Percentiles rank a stretch among this genome's conserved stretches.
phyloP scores from a whole-genome alignment of 2,797 vertebrate genomes.

The Lycodopsis pacificus region DNA sequence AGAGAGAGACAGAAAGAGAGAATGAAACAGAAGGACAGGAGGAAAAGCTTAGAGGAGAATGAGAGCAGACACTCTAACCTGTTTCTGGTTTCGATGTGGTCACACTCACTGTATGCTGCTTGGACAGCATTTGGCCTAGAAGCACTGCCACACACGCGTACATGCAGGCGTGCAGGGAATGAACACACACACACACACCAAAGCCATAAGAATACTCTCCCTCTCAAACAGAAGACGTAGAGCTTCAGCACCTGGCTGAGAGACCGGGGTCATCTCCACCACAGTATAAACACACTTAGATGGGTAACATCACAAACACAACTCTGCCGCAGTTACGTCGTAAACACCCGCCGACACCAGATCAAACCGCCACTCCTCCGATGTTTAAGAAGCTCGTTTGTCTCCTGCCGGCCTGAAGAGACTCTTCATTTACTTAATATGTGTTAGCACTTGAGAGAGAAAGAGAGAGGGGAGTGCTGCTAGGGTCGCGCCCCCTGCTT shows the following conservation, averaged over 20 bases:
- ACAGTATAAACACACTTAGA: slow-evolving; percentile 72
- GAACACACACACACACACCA: slow-evolving; percentile 36
- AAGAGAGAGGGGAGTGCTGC: slow-evolving; percentile 87
- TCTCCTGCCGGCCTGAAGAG: slow-evolving; percentile 89
- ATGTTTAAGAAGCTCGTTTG: slow-evolving; percentile 94
- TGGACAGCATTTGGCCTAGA: slow-evolving; percentile 42
- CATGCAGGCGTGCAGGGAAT: slow-evolving; percentile 23
- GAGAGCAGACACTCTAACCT: slow-evolving; percentile 68
- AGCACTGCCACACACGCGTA: slow-evolving; percentile 40
- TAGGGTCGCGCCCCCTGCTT: slow-evolving; percentile 89
- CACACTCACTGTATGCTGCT: slow-evolving; percentile 48
- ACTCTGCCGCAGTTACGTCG: slow-evolving; percentile 63
- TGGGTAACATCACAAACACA: slow-evolving; percentile 69
- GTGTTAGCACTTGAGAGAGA: slow-evolving; percentile 93
- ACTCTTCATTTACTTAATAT: slow-evolving; percentile 95
- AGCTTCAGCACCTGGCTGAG: slow-evolving; percentile 60
- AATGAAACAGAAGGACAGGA: slow-evolving; percentile 64
- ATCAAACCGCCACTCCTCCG: slow-evolving; percentile 90
- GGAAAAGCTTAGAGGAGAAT: slow-evolving; percentile 52
- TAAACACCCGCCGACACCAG: slow-evolving; percentile 91
- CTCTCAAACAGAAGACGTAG: slow-evolving; percentile 50
- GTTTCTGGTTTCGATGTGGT: slow-evolving; percentile 55
- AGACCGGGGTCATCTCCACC: slow-evolving; percentile 51
- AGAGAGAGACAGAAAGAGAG: slow-evolving; percentile 58
- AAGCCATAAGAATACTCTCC: slow-evolving; percentile 39